Conservation (phyloP, 2,113 vertebrate genomes). For the Madoqua kirkii region DNA sequence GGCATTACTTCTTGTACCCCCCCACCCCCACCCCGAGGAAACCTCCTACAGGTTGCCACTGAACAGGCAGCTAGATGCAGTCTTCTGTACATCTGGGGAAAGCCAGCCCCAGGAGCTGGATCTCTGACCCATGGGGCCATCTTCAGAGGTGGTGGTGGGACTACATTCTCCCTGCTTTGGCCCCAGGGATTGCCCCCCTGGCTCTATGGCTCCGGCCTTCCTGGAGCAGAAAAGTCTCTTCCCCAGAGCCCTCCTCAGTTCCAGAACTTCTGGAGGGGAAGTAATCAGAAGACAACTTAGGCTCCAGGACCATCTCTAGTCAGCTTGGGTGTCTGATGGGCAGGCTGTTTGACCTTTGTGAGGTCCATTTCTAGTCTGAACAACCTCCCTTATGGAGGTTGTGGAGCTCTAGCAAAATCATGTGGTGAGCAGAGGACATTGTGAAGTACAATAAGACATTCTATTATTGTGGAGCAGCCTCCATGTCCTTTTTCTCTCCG, state of each 20-base stretch:
- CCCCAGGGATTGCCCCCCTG: neutral
- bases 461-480: neutral
- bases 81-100: neutral
- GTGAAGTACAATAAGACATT: neutral
- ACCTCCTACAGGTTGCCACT: neutral
- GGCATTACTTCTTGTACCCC: neutral
- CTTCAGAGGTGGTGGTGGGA: neutral
- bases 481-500: neutral
- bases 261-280: neutral
- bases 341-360: neutral
- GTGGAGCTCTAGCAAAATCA: neutral
- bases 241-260: neutral
- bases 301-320: neutral
- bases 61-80: neutral
- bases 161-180: too few species aligned
- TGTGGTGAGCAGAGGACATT: neutral
- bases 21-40: accelerated
- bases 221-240: neutral
- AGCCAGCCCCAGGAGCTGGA: neutral
- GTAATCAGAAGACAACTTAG: neutral
- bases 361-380: neutral
- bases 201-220: accelerated
- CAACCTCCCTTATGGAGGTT: neutral
- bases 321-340: neutral
- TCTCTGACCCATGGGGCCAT: neutral